Percentiles rank a stretch among this genome's conserved stretches.
phyloP scores from a whole-genome alignment of 2,113 vertebrate genomes.

The Sebastes fasciatus region DNA sequence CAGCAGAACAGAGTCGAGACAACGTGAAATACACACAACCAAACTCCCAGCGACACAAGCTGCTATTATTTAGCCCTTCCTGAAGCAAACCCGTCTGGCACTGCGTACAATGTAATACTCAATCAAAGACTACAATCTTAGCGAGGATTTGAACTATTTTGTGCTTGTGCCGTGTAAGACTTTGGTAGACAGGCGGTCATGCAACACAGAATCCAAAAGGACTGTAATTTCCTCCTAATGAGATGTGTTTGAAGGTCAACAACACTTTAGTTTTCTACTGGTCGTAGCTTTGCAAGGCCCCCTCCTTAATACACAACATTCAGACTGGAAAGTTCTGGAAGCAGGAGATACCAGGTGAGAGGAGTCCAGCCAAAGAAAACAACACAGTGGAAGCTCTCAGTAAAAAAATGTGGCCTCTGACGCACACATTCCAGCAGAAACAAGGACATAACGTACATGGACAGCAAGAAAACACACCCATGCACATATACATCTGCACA shows the following conservation, averaged over 20 bases:
- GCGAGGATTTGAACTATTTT: slow-evolving; percentile 46
- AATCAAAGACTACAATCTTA: slow-evolving; percentile 55
- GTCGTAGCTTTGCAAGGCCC: slow-evolving; percentile 11
- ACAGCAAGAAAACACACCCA: slow-evolving; percentile 51
- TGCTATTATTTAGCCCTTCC: slow-evolving; percentile 52
- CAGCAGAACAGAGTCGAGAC: slow-evolving; percentile 48
- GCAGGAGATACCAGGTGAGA: slow-evolving; percentile 52
- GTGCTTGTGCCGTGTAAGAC: slow-evolving; percentile 69
- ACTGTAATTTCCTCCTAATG: slow-evolving; percentile 1
- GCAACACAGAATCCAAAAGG: slow-evolving; percentile 25
- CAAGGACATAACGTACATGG: slow-evolving; percentile 34
- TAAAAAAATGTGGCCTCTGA: slow-evolving; percentile 48
- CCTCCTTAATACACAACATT: slow-evolving; percentile 45
- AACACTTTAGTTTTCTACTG: slow-evolving; percentile 28
- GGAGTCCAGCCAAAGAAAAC: slow-evolving; percentile 27
- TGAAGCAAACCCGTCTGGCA: slow-evolving; percentile 43
- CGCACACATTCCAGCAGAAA: slow-evolving; percentile 67
- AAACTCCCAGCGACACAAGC: slow-evolving; percentile 43
- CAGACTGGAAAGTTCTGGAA: slow-evolving; percentile 62
- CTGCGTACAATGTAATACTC: slow-evolving; percentile 47
- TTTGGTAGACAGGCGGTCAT: slow-evolving; percentile 51
- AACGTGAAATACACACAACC: slow-evolving; percentile 22
- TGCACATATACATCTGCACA: slow-evolving; percentile 83
- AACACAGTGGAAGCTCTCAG: slow-evolving; percentile 65
- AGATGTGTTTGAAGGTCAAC: slow-evolving; percentile 10